A percentile compares a stretch with the other conserved stretches of the same genome.
Evolutionary conservation across 2,797 vertebrate species (phyloP).

Genomic region (Salarias fasciatus): DNA sequence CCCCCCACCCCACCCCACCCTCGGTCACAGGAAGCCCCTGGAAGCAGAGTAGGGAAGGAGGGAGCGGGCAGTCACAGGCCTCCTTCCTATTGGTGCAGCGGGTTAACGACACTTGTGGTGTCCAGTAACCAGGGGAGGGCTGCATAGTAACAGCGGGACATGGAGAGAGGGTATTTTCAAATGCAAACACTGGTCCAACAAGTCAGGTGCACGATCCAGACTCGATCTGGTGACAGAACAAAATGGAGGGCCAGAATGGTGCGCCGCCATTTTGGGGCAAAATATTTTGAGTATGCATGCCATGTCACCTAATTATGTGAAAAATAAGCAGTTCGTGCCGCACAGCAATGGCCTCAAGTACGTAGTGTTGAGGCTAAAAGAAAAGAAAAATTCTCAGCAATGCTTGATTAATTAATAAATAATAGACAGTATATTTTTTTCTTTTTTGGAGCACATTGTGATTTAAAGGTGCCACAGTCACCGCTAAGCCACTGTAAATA

Average conservation of each 20-base stretch:
- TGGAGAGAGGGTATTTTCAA: constrained; percentile 70
- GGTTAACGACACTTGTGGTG: constrained; percentile 44
- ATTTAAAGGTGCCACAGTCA: constrained; percentile 59
- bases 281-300: constrained; percentile 68
- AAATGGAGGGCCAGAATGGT: constrained; percentile 75
- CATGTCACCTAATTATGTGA: constrained; percentile 52
- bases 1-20: background rate
- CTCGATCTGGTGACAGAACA: constrained; percentile 71
- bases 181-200: constrained; percentile 71
- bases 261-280: constrained; percentile 78
- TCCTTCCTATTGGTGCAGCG: constrained; percentile 62
- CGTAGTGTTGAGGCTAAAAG: constrained; percentile 23
- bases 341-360: constrained; percentile 38
- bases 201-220: constrained; percentile 75
- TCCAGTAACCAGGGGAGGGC: constrained; percentile 61
- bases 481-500: constrained; percentile 58
- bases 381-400: constrained; percentile 15
- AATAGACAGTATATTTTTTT: constrained; percentile 48
- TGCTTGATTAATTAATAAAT: constrained; percentile 46
- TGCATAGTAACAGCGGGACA: constrained; percentile 74
- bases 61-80: constrained; percentile 32
- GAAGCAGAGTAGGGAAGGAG: constrained; percentile 59
- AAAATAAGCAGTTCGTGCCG: constrained; percentile 44
- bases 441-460: constrained; percentile 28
- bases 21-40: constrained; percentile 67